Base-by-base conservation (phyloP, 2,113 vertebrate species). In the Rhinichthys klamathensis region DNA sequence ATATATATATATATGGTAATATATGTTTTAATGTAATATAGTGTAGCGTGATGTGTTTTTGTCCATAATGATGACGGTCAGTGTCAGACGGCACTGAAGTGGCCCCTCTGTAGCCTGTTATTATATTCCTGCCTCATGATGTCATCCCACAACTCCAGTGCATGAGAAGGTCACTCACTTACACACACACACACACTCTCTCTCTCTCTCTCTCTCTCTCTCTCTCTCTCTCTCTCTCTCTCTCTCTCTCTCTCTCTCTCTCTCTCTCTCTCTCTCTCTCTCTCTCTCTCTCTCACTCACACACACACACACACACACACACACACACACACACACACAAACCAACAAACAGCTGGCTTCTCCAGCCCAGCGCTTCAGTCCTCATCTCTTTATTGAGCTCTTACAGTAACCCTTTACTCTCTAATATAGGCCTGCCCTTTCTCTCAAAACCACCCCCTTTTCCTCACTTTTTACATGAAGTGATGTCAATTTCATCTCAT, bases 121-220 rank as follows among this genome's bases (percentile, higher is more conserved):
- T 92, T 86, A 88, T 93, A 92, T 93, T 93, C 91, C 88, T 93
- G 89, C 85, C 84, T 86, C 84, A 92, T 94, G 92, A 93, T 92
- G 92, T 94, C 92, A 93, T 91, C 90, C 65, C 72, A 88, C 91
- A 91, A 84, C 85, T 60, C 79, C 67, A 87, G 82, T 89, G 87
- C 89, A 92, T 91, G 87, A 88, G 89, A 90, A 84, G 90, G 88
- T 93, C 92, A 88, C 82, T 49, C 83, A 78, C 51, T 32, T 70
- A 74, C 79, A 87, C 67, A 84, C 90, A 89, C 90, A 80, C 90
- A 87, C 90, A 86, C 88, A 88, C 89, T 25, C n/a, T 46, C 83
- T 73, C 49, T 32, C 69, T 70, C 76, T 86, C 65, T 83, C 90
- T 88, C 90, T 80, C 90, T 87, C 90, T 85, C 88, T 88, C 89